Evolutionary conservation across 2,797 vertebrate species (phyloP).

Genomic region (Rhinophrynus dorsalis): DNA sequence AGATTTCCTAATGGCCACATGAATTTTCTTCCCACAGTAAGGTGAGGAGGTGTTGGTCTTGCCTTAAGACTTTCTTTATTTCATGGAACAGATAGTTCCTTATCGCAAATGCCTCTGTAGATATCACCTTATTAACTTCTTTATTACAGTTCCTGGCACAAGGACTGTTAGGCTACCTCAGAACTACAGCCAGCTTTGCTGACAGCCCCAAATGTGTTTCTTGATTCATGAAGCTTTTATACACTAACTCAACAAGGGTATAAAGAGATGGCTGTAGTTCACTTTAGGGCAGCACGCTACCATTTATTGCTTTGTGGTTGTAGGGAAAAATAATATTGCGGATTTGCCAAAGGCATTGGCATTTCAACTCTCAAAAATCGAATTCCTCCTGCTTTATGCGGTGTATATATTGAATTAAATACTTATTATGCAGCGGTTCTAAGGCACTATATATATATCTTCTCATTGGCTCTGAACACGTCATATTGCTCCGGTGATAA

Average conservation of each 20-base stretch:
- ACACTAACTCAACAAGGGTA: constrained; percentile 3
- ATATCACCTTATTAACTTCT: constrained; percentile 24
- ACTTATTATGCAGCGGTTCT: not conserved
- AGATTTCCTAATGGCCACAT: no score
- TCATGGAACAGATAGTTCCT: not conserved
- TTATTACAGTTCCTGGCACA: not conserved
- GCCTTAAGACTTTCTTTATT: not conserved
- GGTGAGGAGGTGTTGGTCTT: no score
- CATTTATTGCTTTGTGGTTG: constrained; percentile 23
- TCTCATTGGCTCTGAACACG: constrained; percentile 16
- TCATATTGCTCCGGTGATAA: not conserved
- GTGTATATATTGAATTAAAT: constrained; percentile 24
- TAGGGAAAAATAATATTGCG: not conserved
- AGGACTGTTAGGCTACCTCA: not conserved
- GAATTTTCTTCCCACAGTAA: no score
- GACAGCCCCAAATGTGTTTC: constrained; percentile 20
- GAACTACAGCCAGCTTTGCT: constrained; percentile 4
- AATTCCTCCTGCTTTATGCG: constrained; percentile 1
- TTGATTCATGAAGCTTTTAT: constrained; percentile 44
- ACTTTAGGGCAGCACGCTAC: constrained; percentile 7
- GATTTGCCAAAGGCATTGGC: constrained; percentile 20
- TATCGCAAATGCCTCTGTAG: constrained; percentile 6
- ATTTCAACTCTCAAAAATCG: constrained; percentile 13
- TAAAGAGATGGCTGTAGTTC: constrained; percentile 16
- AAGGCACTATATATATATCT: constrained; percentile 16